Percentiles rank a stretch among this genome's conserved stretches.
phyloP scores from a whole-genome alignment of 2,888 invertebrate genomes.

The Trichogramma evanescens region DNA sequence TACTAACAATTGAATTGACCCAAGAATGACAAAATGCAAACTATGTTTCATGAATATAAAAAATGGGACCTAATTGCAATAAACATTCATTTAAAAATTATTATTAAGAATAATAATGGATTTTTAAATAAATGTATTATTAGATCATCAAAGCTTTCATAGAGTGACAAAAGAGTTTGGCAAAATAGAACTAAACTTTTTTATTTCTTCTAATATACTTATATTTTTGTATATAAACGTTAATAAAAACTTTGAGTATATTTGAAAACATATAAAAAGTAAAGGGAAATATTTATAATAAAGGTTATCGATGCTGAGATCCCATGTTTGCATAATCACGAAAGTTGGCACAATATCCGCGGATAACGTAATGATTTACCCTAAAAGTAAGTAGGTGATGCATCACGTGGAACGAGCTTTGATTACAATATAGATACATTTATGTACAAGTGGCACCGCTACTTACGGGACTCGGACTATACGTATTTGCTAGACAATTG shows the following conservation, averaged over 20 bases:
- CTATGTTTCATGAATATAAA: slow-evolving; percentile 14
- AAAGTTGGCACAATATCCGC: slow-evolving; percentile 27
- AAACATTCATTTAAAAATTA: slow-evolving; percentile 6
- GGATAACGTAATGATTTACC: slow-evolving; percentile 25
- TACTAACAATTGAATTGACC: slow-evolving; percentile 25
- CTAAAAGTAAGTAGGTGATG: slow-evolving; percentile 4
- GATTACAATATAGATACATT: slow-evolving; percentile 47
- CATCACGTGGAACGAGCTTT: slow-evolving; percentile 28
- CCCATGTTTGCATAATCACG: slow-evolving; percentile 15
- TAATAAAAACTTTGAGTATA: too few relatives aligned
- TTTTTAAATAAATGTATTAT: too few relatives aligned
- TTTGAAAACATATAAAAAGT: too few relatives aligned
- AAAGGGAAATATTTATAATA: too few relatives aligned
- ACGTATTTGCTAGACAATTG: slow-evolving; percentile 96
- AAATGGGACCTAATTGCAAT: slow-evolving; percentile 13
- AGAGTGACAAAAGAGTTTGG: too few relatives aligned
- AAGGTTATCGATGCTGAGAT: neutral
- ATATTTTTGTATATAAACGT: too few relatives aligned
- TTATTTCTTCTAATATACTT: too few relatives aligned
- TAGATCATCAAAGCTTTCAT: too few relatives aligned
- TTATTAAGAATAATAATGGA: neutral
- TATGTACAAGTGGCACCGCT: slow-evolving; percentile 49
- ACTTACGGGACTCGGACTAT: slow-evolving; percentile 55
- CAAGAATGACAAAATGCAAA: slow-evolving; percentile 30
- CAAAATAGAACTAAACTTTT: too few relatives aligned